A percentile compares a stretch with the other conserved stretches of the same genome.
phyloP scores from a whole-genome alignment of 2,888 invertebrate genomes.

The Trichogramma evanescens region DNA sequence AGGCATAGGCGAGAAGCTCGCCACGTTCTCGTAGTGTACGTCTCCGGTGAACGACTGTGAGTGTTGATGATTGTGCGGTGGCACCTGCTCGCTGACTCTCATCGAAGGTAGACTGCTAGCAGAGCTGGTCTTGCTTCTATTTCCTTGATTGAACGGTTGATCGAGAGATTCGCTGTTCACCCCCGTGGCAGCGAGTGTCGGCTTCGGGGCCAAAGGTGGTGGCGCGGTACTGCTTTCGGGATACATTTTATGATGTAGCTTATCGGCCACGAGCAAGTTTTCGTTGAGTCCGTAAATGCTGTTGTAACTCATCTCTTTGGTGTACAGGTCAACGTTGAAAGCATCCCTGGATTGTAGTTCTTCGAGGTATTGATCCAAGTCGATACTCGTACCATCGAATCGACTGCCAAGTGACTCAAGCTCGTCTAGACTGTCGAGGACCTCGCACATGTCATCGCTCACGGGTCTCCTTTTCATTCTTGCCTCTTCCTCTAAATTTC shows the following conservation, averaged over 20 bases:
- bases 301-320: conserved; percentile 41
- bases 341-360: conserved; percentile 56
- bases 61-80: conserved; percentile 36
- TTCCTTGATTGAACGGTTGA: conserved; percentile 31
- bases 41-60: conserved; percentile 44
- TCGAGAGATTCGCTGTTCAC: conserved; percentile 25
- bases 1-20: conserved; percentile 36
- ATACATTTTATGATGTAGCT: conserved; percentile 33
- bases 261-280: conserved; percentile 33
- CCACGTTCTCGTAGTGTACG: conserved; percentile 40
- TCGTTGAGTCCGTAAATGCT: conserved; percentile 41
- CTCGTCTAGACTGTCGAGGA: conserved; percentile 57
- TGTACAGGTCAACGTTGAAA: conserved; percentile 42
- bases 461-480: conserved; percentile 66
- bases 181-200: conserved; percentile 4
- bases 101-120: conserved; percentile 43
- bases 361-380: conserved; percentile 63
- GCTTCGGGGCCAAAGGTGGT: background rate
- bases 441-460: conserved; percentile 57
- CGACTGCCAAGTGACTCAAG: conserved; percentile 55
- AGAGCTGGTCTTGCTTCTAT: conserved; percentile 38
- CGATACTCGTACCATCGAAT: conserved; percentile 55
- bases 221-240: conserved; percentile 28
- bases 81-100: conserved; percentile 39
- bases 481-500: conserved; percentile 51